phyloP scores from a whole-genome alignment of 2,888 invertebrate genomes.

The Melieria omissa region DNA sequence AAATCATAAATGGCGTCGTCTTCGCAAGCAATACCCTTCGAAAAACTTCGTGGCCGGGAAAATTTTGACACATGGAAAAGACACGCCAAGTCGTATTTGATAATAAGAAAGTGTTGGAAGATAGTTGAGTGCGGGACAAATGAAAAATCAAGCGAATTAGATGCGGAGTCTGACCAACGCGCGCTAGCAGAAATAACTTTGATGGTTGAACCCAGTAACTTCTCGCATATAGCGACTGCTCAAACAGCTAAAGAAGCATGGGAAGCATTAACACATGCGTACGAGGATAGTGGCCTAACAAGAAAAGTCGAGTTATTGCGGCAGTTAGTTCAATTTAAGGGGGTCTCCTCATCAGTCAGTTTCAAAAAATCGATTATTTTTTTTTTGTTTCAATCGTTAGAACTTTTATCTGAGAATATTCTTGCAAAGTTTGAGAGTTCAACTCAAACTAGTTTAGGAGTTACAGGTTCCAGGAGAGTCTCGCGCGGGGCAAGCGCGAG shows the following conservation, averaged over 20 bases:
- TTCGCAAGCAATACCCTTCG: too few relatives aligned
- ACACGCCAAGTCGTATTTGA: constrained; percentile 5
- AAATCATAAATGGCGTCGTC: neutral
- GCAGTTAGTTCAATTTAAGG: constrained; percentile 37
- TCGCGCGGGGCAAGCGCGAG: too few relatives aligned
- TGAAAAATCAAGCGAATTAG: neutral
- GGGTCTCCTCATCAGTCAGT: too few relatives aligned
- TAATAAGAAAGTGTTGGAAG: constrained; percentile 10
- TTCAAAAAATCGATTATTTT: too few relatives aligned
- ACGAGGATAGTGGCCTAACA: constrained; percentile 41
- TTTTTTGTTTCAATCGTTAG: too few relatives aligned
- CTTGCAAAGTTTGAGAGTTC: too few relatives aligned
- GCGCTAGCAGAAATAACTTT: constrained; percentile 44
- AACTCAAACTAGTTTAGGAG: too few relatives aligned
- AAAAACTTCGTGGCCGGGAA: too few relatives aligned
- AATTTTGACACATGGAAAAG: neutral
- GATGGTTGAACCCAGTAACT: constrained; percentile 40
- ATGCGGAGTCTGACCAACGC: constrained; percentile 15
- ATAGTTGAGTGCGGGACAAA: neutral
- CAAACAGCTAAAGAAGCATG: constrained; percentile 42
- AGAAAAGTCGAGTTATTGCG: constrained; percentile 43
- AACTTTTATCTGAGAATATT: too few relatives aligned
- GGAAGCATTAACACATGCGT: constrained; percentile 38
- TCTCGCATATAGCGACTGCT: constrained; percentile 38
- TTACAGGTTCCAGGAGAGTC: too few relatives aligned